Conservation (phyloP, 2,797 vertebrate genomes). For the Eleutherodactylus coqui region DNA sequence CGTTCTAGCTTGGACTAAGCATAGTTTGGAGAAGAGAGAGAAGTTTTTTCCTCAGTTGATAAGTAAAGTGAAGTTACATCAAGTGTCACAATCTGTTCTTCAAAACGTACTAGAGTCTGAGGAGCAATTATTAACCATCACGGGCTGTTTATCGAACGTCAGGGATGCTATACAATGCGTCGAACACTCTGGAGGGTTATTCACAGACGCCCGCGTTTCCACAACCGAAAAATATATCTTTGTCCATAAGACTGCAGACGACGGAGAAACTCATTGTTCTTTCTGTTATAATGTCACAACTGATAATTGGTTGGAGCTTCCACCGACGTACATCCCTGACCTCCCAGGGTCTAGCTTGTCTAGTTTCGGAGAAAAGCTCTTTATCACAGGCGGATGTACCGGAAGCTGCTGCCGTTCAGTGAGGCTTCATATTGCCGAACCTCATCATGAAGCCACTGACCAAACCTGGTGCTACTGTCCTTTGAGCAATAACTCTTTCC, state of each 20-base stretch:
- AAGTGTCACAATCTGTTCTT: constrained; percentile 83
- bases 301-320: constrained; percentile 88
- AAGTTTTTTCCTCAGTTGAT: constrained; percentile 83
- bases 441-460: constrained; percentile 88
- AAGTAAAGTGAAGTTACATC: constrained; percentile 88
- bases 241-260: constrained; percentile 94
- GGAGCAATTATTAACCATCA: constrained; percentile 74
- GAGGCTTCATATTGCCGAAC: constrained; percentile 89
- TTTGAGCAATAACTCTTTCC: constrained; percentile 79
- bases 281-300: constrained; percentile 93
- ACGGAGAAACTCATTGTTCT: constrained; percentile 80
- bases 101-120: constrained; percentile 79
- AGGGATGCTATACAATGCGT: constrained; percentile 80
- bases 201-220: constrained; percentile 87
- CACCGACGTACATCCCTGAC: constrained; percentile 79
- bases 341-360: constrained; percentile 89
- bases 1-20: constrained; percentile 85
- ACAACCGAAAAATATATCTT: constrained; percentile 94
- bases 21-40: constrained; percentile 78
- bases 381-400: constrained; percentile 92
- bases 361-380: constrained; percentile 92
- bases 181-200: constrained; percentile 80
- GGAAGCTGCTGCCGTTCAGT: constrained; percentile 87
- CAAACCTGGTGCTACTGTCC: constrained; percentile 96
- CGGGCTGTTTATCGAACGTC: constrained; percentile 77